Conservation (phyloP, 1,140 invertebrate species). For the Whitmania pigra region DNA sequence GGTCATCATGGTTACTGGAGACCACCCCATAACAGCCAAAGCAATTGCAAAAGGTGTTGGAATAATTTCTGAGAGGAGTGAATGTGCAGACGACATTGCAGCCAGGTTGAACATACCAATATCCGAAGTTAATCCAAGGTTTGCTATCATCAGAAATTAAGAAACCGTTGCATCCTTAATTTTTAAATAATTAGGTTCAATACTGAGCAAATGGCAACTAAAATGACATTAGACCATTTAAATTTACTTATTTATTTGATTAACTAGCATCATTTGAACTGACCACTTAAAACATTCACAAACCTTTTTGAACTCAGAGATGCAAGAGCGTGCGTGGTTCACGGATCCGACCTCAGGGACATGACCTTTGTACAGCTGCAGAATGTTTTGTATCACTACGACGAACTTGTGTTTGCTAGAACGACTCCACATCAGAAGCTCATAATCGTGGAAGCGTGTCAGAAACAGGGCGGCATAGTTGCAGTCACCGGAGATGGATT, state of each 20-base stretch:
- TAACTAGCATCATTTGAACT: no score
- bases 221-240: no score
- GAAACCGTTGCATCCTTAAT: not conserved
- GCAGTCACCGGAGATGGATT: constrained; percentile 89
- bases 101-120: constrained; percentile 75
- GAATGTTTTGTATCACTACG: constrained; percentile 83
- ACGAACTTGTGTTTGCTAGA: constrained; percentile 96
- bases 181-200: not conserved
- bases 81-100: constrained; percentile 90
- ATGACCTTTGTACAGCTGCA: constrained; percentile 77
- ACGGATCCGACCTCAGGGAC: constrained; percentile 83
- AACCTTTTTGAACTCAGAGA: constrained; percentile 40
- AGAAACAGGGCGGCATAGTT: constrained; percentile 90
- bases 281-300: no score
- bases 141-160: constrained; percentile 10
- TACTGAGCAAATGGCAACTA: not conserved
- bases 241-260: no score
- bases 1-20: constrained; percentile 61
- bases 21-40: constrained; percentile 98
- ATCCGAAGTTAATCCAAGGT: constrained; percentile 48
- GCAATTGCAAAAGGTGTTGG: constrained; percentile 98
- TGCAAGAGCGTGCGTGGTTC: constrained; percentile 85
- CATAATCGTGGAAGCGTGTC: constrained; percentile 89
- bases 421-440: constrained; percentile 98
- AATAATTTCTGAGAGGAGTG: constrained; percentile 91